A percentile compares a stretch with the other conserved stretches of the same genome.
Conservation (phyloP, 1,140 invertebrate species). For the Papilio polyxenes region DNA sequence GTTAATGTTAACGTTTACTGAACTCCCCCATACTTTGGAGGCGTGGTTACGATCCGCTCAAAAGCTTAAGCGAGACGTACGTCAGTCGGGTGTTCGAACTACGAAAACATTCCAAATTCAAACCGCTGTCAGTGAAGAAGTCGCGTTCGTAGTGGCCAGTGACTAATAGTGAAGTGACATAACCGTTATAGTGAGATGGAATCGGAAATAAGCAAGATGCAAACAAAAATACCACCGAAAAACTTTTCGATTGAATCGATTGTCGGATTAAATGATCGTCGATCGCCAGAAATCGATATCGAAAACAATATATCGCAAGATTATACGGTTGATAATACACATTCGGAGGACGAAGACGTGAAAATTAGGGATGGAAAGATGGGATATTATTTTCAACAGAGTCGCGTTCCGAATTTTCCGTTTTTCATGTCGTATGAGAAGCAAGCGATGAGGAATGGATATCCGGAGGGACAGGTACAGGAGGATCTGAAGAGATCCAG, state of each 20-base stretch:
- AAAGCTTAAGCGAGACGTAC: constrained; percentile 48
- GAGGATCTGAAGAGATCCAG: constrained; percentile 72
- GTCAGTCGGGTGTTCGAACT: constrained; percentile 56
- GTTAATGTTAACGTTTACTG: not conserved
- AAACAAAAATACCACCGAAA: constrained; percentile 72
- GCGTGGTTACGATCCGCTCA: constrained; percentile 43
- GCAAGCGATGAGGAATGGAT: constrained; percentile 51
- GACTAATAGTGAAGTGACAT: constrained; percentile 42
- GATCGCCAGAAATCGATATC: constrained; percentile 76
- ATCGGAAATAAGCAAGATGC: constrained; percentile 71
- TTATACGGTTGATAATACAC: constrained; percentile 53
- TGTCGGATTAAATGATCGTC: constrained; percentile 66
- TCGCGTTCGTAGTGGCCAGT: constrained; percentile 49
- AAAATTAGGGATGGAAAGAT: constrained; percentile 67
- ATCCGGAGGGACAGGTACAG: constrained; percentile 51
- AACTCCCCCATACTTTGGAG: constrained; percentile 22
- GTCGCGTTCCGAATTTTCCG: constrained; percentile 72
- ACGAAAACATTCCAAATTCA: constrained; percentile 44
- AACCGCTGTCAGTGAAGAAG: constrained; percentile 52
- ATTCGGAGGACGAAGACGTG: constrained; percentile 69
- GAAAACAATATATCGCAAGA: constrained; percentile 73
- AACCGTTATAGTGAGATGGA: constrained; percentile 60
- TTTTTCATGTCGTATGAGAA: constrained; percentile 76
- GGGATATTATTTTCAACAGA: constrained; percentile 72
- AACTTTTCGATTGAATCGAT: constrained; percentile 76